Evolutionary conservation across 2,888 invertebrate species (phyloP).

Genomic region (Drosophila infuscata): DNA sequence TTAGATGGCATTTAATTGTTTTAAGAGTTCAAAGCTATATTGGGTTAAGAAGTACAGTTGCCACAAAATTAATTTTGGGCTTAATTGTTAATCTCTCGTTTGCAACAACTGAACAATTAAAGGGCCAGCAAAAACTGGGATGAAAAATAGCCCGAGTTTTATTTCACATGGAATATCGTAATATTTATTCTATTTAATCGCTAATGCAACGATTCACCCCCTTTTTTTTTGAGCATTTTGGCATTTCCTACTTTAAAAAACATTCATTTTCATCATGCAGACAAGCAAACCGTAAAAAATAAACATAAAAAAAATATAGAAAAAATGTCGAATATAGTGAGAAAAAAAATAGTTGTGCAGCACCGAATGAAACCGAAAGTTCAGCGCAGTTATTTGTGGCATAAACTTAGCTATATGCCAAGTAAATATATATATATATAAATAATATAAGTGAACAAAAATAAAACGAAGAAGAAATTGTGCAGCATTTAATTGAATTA

Average conservation of each 20-base stretch:
- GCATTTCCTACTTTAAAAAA: constrained; percentile 83
- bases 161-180: constrained; percentile 41
- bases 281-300: constrained; percentile 39
- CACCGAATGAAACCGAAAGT: constrained; percentile 77
- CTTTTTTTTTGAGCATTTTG: constrained; percentile 51
- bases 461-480: constrained; percentile 28
- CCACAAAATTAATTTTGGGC: background rate
- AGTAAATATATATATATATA: constrained; percentile 3
- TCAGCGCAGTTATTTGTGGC: constrained; percentile 37
- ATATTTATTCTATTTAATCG: constrained; percentile 30
- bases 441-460: constrained; percentile 15
- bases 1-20: background rate
- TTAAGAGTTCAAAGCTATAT: background rate
- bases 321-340: constrained; percentile 36
- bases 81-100: background rate
- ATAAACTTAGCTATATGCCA: constrained; percentile 7
- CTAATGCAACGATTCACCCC: constrained; percentile 42
- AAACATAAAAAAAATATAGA: background rate
- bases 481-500: constrained; percentile 80
- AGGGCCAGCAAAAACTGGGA: background rate
- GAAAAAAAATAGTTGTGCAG: constrained; percentile 37
- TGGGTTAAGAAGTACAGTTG: background rate
- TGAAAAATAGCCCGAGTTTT: constrained; percentile 17
- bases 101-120: background rate
- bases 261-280: constrained; percentile 81